Percentiles rank a stretch among this genome's conserved stretches.
Conservation (phyloP, 1,140 invertebrate species). For the Anoplophora glabripennis region DNA sequence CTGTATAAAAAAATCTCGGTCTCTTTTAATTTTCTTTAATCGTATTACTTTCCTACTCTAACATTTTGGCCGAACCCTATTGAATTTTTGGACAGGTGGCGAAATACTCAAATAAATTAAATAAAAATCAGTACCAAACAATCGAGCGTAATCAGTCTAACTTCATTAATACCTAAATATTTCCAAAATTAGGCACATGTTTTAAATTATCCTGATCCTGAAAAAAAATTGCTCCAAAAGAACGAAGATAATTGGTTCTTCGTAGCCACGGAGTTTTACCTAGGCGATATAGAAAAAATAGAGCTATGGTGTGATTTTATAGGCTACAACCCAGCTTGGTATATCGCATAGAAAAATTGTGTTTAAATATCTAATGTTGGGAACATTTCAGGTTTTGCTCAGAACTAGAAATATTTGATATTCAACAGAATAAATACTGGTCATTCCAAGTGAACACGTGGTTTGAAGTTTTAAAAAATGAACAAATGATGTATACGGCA, state of each 20-base stretch:
- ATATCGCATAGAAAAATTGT: not conserved
- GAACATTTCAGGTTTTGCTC: slow-evolving; percentile 26
- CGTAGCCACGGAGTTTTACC: slow-evolving; percentile 17
- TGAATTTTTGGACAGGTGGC: no score
- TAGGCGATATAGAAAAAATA: slow-evolving; percentile 25
- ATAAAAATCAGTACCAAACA: no score
- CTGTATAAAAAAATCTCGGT: no score
- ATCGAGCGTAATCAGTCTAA: no score
- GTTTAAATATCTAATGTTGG: no score
- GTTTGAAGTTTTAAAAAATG: not conserved
- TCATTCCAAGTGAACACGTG: slow-evolving; percentile 15
- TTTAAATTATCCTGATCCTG: slow-evolving; percentile 34
- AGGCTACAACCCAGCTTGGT: slow-evolving; percentile 28
- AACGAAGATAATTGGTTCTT: slow-evolving; percentile 27
- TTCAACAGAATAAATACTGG: slow-evolving; percentile 24
- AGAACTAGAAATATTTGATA: slow-evolving; percentile 25
- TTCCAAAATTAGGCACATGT: slow-evolving; percentile 20
- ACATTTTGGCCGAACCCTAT: no score
- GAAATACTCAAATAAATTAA: no score
- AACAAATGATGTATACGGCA: not conserved
- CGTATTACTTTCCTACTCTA: no score
- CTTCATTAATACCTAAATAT: no score
- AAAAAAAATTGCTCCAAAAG: slow-evolving; percentile 22
- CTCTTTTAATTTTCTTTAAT: no score
- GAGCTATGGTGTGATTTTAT: slow-evolving; percentile 30